Conservation (phyloP, 2,797 vertebrate species). For the Trematomus bernacchii region DNA sequence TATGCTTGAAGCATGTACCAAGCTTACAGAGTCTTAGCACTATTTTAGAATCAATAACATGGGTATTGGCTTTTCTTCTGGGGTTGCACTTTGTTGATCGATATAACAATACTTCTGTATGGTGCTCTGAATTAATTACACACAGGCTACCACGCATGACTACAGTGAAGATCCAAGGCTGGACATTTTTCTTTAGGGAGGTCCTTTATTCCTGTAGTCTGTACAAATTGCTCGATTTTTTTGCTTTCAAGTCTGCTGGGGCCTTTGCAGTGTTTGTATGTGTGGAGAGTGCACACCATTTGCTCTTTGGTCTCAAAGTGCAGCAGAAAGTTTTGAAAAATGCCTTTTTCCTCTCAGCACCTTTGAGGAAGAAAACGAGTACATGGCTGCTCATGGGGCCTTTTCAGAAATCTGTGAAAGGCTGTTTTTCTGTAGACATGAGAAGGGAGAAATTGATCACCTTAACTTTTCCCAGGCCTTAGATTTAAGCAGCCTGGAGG, state of each 20-base stretch:
- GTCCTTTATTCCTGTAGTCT: slow-evolving; percentile 43
- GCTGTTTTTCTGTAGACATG: slow-evolving; percentile 55
- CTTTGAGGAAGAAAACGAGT: slow-evolving; percentile 26
- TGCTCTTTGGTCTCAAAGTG: slow-evolving; percentile 25
- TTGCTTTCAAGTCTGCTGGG: slow-evolving; percentile 4
- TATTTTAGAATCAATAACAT: slow-evolving; percentile 69
- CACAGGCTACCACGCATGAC: slow-evolving; percentile 5
- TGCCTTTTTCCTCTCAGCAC: slow-evolving; percentile 32
- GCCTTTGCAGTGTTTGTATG: slow-evolving; percentile 14
- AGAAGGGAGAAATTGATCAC: slow-evolving; percentile 61
- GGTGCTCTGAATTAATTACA: slow-evolving; percentile 61
- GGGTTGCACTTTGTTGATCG: slow-evolving; percentile 57
- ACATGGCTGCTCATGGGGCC: slow-evolving; percentile 32
- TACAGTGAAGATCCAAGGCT: slow-evolving; percentile 30
- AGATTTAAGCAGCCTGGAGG: slow-evolving; percentile 51
- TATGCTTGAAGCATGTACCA: slow-evolving; percentile 25
- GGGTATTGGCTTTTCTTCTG: slow-evolving; percentile 55
- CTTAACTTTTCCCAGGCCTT: slow-evolving; percentile 45
- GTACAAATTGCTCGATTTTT: slow-evolving; percentile 26
- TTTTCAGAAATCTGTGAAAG: slow-evolving; percentile 46
- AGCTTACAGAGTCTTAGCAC: slow-evolving; percentile 11
- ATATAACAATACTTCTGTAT: slow-evolving; percentile 56
- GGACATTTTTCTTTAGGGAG: slow-evolving; percentile 51
- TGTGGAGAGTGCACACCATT: slow-evolving; percentile 1
- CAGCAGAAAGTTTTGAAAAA: slow-evolving; percentile 42